Conservation (phyloP, 2,888 invertebrate genomes). For the Ephialtes manifestator region DNA sequence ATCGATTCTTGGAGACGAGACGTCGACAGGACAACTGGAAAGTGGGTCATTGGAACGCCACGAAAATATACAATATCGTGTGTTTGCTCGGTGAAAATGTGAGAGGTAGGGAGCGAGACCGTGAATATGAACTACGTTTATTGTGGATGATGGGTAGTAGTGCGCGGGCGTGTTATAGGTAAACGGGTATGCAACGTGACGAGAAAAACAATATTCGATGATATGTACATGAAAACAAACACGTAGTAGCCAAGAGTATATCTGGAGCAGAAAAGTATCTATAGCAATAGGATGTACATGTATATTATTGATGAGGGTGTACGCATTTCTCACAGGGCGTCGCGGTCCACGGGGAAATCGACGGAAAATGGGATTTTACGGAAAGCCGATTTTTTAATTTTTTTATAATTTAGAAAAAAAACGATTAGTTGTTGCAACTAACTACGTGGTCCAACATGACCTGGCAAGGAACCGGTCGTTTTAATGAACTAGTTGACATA, state of each 20-base stretch:
- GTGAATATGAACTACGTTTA: conserved; percentile 35
- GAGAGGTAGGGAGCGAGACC: conserved; percentile 3
- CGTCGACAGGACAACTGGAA: conserved; percentile 37
- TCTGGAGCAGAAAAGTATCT: conserved; percentile 35
- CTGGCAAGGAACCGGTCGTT: no score
- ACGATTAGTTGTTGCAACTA: no score
- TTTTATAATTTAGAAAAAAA: neutral
- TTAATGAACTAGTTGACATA: no score
- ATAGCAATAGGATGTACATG: conserved; percentile 12
- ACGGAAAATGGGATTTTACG: neutral
- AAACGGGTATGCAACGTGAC: conserved; percentile 46
- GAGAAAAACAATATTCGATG: conserved; percentile 63
- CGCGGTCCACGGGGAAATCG: conserved; percentile 1
- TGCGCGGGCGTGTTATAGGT: conserved; percentile 1
- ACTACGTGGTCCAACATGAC: no score
- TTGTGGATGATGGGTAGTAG: conserved; percentile 27
- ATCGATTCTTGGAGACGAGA: conserved; percentile 11
- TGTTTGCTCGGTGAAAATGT: conserved; percentile 18
- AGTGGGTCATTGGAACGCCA: conserved; percentile 40
- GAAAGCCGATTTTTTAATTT: neutral
- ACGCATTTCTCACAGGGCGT: neutral
- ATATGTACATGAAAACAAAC: conserved; percentile 58
- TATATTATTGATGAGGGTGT: conserved; percentile 12
- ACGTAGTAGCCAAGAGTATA: conserved; percentile 15
- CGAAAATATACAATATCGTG: conserved; percentile 30